phyloP scores from a whole-genome alignment of 2,797 vertebrate genomes.

The Spheniscus humboldti region DNA sequence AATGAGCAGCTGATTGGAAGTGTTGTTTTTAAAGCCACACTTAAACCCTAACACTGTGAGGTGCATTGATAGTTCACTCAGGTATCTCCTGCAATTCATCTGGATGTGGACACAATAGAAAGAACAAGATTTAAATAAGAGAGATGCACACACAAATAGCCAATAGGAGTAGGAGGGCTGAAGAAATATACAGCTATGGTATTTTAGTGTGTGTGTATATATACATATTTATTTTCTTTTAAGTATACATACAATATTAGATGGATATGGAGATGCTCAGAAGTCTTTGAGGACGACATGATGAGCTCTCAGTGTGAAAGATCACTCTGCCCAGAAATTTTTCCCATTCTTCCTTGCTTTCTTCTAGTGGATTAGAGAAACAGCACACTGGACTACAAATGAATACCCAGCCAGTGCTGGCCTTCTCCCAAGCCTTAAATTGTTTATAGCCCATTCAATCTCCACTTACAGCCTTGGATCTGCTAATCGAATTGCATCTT shows the following conservation, averaged over 20 bases:
- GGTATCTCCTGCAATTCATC: background rate
- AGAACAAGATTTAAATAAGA: background rate
- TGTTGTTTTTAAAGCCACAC: background rate
- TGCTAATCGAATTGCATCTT: conserved; percentile 27
- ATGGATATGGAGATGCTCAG: background rate
- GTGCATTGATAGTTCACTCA: background rate
- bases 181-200: background rate
- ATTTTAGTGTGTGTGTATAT: background rate
- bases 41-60: rapidly evolving
- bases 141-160: background rate
- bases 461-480: conserved; percentile 5
- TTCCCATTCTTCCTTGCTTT: background rate
- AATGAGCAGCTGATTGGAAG: background rate
- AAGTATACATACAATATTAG: background rate
- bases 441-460: conserved; percentile 28
- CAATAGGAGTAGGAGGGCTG: background rate
- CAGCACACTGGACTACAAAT: background rate
- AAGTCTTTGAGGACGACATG: background rate
- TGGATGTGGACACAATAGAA: background rate
- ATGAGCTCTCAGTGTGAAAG: background rate
- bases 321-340: background rate
- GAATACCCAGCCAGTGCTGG: background rate
- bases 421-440: conserved; percentile 44
- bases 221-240: background rate
- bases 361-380: background rate